Base-by-base conservation (phyloP, 1,140 invertebrate species). In the Zaprionus inermis region DNA sequence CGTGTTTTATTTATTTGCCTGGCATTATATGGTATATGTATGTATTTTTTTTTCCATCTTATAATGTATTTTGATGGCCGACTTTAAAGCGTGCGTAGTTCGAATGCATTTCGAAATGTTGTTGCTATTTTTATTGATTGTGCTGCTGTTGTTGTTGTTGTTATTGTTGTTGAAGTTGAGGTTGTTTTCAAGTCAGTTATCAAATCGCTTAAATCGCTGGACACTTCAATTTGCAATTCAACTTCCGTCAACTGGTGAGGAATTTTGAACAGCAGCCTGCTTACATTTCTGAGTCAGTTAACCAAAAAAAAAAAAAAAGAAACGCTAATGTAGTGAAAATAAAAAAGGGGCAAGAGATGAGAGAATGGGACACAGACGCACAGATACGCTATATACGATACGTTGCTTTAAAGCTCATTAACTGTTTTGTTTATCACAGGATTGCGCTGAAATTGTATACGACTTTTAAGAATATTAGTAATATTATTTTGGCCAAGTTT, bases 221-320 rank as follows among this genome's bases (percentile, higher is more conserved):
- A 49, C 76, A 83, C 78, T 88, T 79, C 72, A 76, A 89, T 79
- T 86, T 88, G 83, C 84, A 88, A 86, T 89, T 88, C 80, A 80
- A 89, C 83, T 88, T 88, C 83, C 83, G 84, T 88, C 83, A 88
- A 88, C 79, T 60, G 69, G 52, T 60, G 76, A 72, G 79, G 83
- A 82, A 86, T 86, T 86, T 85, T 54, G 67, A 74, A 28, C 24
- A 28, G 18, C 72, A 72, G 81, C 64, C 72, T 72, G 41, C 28
- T 60, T 30, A 66, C 38, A 55, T 78, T 78, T 68, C 49, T 77
- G 69, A 72, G 80, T 72, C 41, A 82, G 76, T 79, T 79, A 70
- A 78, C 57, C 58, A 49, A 52, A 71, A 65, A 58, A 36, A 70
- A 64, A 72, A 51, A 54, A 10, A 52, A 46, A 41, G 16, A 38